Evolutionary conservation across 1,140 invertebrate genomes (phyloP), one percentile per base, ranked within the genome.

Genomic region (Thalassaphorura encarpata): DNA sequence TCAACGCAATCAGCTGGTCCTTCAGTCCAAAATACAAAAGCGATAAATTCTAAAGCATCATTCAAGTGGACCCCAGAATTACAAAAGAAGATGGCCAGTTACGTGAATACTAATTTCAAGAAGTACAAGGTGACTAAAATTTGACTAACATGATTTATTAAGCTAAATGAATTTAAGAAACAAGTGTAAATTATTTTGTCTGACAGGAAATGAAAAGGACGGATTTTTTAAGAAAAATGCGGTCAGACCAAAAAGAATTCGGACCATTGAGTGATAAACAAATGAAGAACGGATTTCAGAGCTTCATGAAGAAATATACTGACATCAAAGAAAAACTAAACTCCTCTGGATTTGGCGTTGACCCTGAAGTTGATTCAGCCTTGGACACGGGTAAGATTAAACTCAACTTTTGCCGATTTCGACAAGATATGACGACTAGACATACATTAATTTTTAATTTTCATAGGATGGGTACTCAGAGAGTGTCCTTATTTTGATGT

Each of bases 271-370:
- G 2, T 13, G 49, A 57, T 11, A 45, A n/a, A 11, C 56, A 58
- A 47, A 2, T 58, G 29, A 55, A 54, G 21, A 58, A 58, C 24
- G 51, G 56, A 8, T 58, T 58, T 19, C 8, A 33, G 16, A 18
- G 4, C 13, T 28, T 58, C 3, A 13, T 58, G 2, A 46, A 47
- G 28, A 46, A 45, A 24, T 58, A 58, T 28, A 33, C 2, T 2
- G 52, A 55, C 11, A 36, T 55, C 3, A 33, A 27, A 15, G 27
- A 43, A 2, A 54, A 47, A 40, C 40, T 58, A 11, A 27, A 42
- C 21, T 54, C 49, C 5, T 46, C 51, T 3, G 56, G 56, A 33
- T 54, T 48, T 54, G 56, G 52, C 3, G 33, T 54, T 18, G 56
- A 58, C 43, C 56, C 50, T 19, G 51, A 54, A 13, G 46, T 36